A percentile compares a stretch with the other conserved stretches of the same genome.
Evolutionary conservation across 92 coral and sea anemone genomes (phyloP).

Genomic region (Zoanthus gigantus): DNA sequence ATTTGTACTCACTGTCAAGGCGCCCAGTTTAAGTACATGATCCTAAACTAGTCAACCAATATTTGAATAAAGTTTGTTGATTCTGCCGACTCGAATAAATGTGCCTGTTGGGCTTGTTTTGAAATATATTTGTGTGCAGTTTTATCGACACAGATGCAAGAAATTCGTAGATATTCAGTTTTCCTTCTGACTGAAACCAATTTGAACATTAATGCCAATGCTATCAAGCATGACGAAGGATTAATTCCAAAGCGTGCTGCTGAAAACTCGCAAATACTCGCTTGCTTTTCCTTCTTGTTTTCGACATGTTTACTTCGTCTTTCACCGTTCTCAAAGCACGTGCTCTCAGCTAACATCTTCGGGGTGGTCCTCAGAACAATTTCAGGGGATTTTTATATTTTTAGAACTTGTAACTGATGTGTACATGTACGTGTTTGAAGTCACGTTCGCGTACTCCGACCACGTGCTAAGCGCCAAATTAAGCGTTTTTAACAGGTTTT

Average conservation of each 20-base stretch:
- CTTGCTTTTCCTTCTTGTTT: not conserved
- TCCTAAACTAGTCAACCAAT: conserved; percentile 1
- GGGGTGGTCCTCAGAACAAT: conserved; percentile 20
- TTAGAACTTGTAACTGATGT: conserved; percentile 1
- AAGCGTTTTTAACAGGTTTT: not conserved
- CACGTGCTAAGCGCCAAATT: not conserved
- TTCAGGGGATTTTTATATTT: not conserved
- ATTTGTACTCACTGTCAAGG: conserved; percentile 27
- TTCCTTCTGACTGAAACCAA: conserved; percentile 9
- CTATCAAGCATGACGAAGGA: conserved; percentile 9
- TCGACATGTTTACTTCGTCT: conserved; percentile 4
- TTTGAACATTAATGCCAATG: not conserved
- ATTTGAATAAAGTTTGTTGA: conserved; percentile 18
- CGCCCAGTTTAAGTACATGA: conserved; percentile 10
- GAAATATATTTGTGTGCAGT: conserved; percentile 10
- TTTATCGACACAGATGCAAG: not conserved
- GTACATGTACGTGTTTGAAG: conserved; percentile 22
- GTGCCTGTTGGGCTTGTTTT: conserved; percentile 22
- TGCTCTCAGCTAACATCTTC: not conserved
- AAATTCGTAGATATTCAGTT: conserved; percentile 11
- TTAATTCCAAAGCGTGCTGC: conserved; percentile 1
- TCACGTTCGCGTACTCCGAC: conserved; percentile 17
- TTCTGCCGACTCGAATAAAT: conserved; percentile 14
- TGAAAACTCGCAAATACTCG: conserved; percentile 4
- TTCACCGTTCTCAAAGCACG: conserved; percentile 8